These are phyloP conservation scores for Sebastes itinus DNA, from an alignment of 2,797 vertebrate genomes.

Conservation along the genomic window DNA sequence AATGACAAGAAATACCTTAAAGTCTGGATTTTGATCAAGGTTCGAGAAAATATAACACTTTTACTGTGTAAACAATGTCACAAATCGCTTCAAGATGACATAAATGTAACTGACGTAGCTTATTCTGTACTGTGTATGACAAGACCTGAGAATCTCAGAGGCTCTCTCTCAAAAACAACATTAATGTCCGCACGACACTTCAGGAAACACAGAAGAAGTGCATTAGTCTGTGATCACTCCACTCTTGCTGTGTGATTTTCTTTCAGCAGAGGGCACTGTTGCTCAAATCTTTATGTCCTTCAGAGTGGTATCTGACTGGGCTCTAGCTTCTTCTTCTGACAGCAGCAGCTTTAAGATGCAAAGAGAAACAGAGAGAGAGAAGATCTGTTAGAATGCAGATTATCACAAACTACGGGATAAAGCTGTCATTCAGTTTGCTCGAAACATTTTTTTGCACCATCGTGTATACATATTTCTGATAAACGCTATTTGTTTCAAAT, in stretches of 20 bases:
- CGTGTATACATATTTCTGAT: not conserved
- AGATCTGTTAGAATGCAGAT: not conserved
- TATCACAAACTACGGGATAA: not conserved
- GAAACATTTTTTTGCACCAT: not conserved
- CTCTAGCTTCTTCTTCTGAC: not conserved
- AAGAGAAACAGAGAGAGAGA: not conserved
- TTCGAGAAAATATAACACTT: not conserved
- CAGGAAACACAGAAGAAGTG: not conserved
- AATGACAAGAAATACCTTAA: not conserved
- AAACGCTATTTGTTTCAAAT: not conserved
- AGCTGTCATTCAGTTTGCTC: not conserved
- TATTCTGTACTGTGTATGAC: not conserved
- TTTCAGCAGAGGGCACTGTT: slow-evolving; percentile 54
- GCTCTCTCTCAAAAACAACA: not conserved
- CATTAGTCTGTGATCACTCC: not conserved
- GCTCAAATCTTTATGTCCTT: not conserved
- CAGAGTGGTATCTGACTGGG: not conserved
- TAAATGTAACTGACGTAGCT: not conserved
- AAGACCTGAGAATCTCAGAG: not conserved
- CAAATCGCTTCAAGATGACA: not conserved
- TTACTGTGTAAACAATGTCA: not conserved
- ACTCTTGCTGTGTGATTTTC: not conserved
- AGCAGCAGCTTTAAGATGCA: not conserved
- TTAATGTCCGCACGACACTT: not conserved
- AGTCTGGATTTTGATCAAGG: not conserved